phyloP scores from a whole-genome alignment of 2,888 invertebrate species.

The Pomacea canaliculata region DNA sequence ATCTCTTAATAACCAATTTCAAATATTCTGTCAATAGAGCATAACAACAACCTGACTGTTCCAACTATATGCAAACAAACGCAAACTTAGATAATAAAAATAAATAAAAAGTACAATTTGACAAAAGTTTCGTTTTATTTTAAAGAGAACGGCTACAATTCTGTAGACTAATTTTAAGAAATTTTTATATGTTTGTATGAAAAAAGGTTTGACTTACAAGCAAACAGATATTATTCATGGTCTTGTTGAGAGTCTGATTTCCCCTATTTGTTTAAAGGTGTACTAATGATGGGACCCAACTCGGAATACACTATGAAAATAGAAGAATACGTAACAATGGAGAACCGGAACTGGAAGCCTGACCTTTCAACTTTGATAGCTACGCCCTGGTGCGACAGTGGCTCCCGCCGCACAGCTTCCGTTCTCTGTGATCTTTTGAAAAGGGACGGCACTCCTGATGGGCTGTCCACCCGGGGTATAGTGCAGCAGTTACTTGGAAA shows the following conservation, averaged over 20 bases:
- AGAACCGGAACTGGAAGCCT: slow-evolving; percentile 3
- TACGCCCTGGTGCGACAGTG: slow-evolving; percentile 1
- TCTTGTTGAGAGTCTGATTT: neutral
- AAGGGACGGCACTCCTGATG: slow-evolving; percentile 1
- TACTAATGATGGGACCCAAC: neutral
- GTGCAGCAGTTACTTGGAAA: neutral
- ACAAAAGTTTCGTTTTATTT: too few relatives aligned
- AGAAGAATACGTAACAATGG: neutral
- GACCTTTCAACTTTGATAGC: neutral
- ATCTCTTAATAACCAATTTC: too few relatives aligned
- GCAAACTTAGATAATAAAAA: too few relatives aligned
- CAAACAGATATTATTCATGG: too few relatives aligned
- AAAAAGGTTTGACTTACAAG: too few relatives aligned
- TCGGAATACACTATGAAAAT: slow-evolving; percentile 1
- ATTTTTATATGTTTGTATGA: too few relatives aligned
- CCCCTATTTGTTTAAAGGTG: neutral
- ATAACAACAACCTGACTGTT: too few relatives aligned
- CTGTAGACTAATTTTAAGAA: too few relatives aligned
- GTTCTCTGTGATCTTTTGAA: neutral
- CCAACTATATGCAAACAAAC: too few relatives aligned
- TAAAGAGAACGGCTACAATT: too few relatives aligned
- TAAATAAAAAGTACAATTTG: too few relatives aligned
- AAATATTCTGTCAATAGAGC: too few relatives aligned
- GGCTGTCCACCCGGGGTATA: neutral
- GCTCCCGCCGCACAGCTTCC: neutral